phyloP scores from a whole-genome alignment of 2,888 invertebrate genomes.

The Drosophila neotestacea region DNA sequence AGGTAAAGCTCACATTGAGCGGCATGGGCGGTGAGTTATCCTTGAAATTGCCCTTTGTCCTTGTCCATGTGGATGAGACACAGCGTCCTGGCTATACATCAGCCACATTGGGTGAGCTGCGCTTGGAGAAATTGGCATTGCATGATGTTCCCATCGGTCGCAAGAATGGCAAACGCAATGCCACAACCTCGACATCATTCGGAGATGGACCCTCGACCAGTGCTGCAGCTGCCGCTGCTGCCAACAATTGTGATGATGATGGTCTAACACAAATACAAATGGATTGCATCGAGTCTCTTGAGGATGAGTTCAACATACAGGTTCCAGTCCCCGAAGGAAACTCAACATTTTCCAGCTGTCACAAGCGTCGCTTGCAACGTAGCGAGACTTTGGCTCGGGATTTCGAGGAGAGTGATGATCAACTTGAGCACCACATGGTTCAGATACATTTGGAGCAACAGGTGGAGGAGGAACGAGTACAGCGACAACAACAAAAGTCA shows the following conservation, averaged over 20 bases:
- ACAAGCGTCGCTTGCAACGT: slow-evolving; percentile 76
- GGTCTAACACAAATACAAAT: slow-evolving; percentile 11
- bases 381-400: slow-evolving; percentile 83
- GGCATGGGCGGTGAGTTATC: slow-evolving; percentile 93
- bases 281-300: slow-evolving; percentile 77
- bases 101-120: slow-evolving; percentile 54
- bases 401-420: slow-evolving; percentile 69
- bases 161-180: slow-evolving; percentile 43
- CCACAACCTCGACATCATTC: neutral
- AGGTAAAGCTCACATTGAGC: slow-evolving; percentile 92
- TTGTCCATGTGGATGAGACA: slow-evolving; percentile 88
- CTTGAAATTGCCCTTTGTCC: slow-evolving; percentile 91
- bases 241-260: neutral
- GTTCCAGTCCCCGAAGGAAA: slow-evolving; percentile 59
- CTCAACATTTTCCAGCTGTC: slow-evolving; percentile 12
- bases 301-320: slow-evolving; percentile 75
- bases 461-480: slow-evolving; percentile 19
- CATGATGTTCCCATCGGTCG: slow-evolving; percentile 76
- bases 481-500: slow-evolving; percentile 13
- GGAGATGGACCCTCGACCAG: slow-evolving; percentile 71
- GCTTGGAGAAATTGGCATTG: slow-evolving; percentile 68
- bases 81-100: slow-evolving; percentile 61
- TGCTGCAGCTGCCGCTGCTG: slow-evolving; percentile 58
- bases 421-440: slow-evolving; percentile 54
- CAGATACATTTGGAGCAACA: slow-evolving; percentile 40